Evolutionary conservation across 2,888 invertebrate species (phyloP).

Genomic region (Parasteatoda lunata): DNA sequence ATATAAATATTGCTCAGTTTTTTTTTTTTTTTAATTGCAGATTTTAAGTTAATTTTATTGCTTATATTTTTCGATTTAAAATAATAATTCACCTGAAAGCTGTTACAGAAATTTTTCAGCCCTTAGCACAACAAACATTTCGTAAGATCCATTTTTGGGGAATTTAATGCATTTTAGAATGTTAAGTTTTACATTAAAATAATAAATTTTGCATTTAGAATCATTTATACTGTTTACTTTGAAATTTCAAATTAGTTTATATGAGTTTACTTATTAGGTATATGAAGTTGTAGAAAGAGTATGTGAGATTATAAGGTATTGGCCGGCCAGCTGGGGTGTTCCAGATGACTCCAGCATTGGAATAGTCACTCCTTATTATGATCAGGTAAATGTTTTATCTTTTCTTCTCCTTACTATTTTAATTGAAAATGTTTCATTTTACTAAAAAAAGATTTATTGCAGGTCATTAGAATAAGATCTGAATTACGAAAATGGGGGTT

Average conservation of each 20-base stretch:
- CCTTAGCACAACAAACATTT: too few relatives aligned
- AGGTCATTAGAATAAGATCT: conserved; percentile 80
- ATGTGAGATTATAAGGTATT: conserved; percentile 81
- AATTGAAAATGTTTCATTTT: background rate
- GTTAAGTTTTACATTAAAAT: background rate
- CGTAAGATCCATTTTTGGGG: too few relatives aligned
- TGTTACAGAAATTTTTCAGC: too few relatives aligned
- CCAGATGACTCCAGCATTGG: conserved; percentile 84
- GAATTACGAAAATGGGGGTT: conserved; percentile 84
- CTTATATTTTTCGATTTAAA: too few relatives aligned
- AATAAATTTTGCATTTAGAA: background rate
- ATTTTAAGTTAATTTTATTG: too few relatives aligned
- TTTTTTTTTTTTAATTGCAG: too few relatives aligned
- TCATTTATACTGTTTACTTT: background rate
- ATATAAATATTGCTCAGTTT: too few relatives aligned
- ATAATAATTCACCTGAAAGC: too few relatives aligned
- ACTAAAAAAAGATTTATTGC: conserved; percentile 4
- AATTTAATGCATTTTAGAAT: too few relatives aligned
- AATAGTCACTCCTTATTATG: conserved; percentile 88
- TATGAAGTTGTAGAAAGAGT: conserved; percentile 86
- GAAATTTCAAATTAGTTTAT: background rate
- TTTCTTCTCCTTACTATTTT: background rate
- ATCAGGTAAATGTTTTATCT: conserved; percentile 78
- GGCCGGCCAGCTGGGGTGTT: conserved; percentile 86
- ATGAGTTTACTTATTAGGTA: conserved; percentile 74